A percentile compares a stretch with the other conserved stretches of the same genome.
Evolutionary conservation across 2,113 vertebrate species (phyloP).

Genomic region (Tetrao urogallus): DNA sequence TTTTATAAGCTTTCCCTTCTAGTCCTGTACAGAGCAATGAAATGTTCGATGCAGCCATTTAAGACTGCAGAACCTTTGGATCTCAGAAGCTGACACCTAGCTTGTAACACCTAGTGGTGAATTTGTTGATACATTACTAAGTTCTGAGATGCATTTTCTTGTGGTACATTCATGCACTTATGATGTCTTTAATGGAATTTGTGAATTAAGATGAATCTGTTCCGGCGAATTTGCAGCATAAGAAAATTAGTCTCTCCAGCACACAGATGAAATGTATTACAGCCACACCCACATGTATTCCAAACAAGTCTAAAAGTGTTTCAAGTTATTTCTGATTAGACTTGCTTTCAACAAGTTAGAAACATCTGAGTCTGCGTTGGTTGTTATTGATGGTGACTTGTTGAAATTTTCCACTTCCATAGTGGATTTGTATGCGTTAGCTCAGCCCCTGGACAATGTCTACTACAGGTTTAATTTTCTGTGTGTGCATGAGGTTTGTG

Average conservation of each 20-base stretch:
- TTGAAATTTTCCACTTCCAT: constrained; percentile 7
- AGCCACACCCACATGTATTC: constrained; percentile 52
- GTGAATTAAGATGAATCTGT: neutral
- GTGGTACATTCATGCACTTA: neutral
- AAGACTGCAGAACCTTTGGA: neutral
- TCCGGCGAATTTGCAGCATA: neutral
- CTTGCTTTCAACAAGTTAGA: constrained; percentile 36
- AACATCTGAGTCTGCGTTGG: neutral
- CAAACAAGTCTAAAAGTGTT: constrained; percentile 55
- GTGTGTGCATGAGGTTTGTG: neutral
- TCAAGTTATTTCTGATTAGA: constrained; percentile 46
- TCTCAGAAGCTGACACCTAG: neutral
- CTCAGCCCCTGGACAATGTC: neutral
- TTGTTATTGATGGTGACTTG: neutral
- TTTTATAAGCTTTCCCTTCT: neutral
- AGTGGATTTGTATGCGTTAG: neutral
- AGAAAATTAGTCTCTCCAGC: neutral
- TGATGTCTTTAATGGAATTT: neutral
- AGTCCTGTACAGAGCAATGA: neutral
- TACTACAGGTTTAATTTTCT: neutral
- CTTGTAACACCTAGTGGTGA: neutral
- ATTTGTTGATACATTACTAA: neutral
- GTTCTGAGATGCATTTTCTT: neutral
- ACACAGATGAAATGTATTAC: neutral
- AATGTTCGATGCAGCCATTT: neutral